Evolutionary conservation across 1,140 invertebrate genomes (phyloP), one percentile per base, ranked within the genome.

Genomic region (Mercenaria mercenaria): DNA sequence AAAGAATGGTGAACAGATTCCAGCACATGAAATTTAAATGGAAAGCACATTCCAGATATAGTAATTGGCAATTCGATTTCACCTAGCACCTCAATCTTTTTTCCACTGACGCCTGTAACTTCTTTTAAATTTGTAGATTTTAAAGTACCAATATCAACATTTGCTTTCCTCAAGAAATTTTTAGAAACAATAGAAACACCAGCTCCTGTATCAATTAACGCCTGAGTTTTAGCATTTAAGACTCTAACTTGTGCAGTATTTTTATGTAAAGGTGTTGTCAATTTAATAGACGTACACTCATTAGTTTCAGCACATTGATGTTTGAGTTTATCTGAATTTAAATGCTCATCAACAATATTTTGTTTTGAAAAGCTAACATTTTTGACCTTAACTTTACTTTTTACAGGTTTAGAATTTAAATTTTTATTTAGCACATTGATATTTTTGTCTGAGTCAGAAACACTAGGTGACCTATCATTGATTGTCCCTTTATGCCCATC

Each of bases 131-230:
- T 41, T 6, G 34, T 41, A 8, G 29, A 11, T 56, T 72, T 18
- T 39, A 69, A 32, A 11, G 72, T 41, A n/a, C 39, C 15, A 4
- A 41, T 29, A 47, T 37, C 50, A 56, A 89, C 18, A 4, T 8
- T 29, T 34, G 61, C 56, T 64, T 83, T 50, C 11, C 56, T 74
- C 64, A 83, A 23, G 61, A 89, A 83, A n/a, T n/a, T 61, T n/a
- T 29, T 26, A 11, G 61, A n/a, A 47, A 34, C 39, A 76, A 79
- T 56, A 11, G 59, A 83, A 29, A 89, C 76, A n/a, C 3, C 20
- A 61, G 88, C 79, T 39, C 88, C 61, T 41, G 80, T 89, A 61
- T 89, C 88, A 56, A 89, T 26, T 20, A 89, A 61, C 3, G 67
- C 79, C 29, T 74, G 72, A 20, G 50, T 61, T 64, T 89, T 47